Conservation (phyloP, 2,888 invertebrate species). For the Odontocerum albicorne region DNA sequence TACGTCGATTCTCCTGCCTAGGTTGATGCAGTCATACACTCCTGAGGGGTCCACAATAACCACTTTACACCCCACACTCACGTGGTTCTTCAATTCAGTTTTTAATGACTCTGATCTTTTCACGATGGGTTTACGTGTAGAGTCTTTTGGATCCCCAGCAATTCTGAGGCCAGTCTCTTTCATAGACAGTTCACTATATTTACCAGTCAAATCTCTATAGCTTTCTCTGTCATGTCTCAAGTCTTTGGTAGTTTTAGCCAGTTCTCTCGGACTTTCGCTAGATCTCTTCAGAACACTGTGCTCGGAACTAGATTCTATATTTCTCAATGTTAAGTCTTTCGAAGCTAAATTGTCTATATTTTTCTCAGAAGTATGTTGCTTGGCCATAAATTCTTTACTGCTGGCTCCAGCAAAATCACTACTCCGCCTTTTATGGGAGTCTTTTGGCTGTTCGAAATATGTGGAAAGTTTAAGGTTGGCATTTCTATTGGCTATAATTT, state of each 20-base stretch:
- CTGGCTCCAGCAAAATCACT: conserved; percentile 34
- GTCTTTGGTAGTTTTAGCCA: conserved; percentile 54
- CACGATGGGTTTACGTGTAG: conserved; percentile 38
- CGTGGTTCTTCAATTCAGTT: conserved; percentile 49
- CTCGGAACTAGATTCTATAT: conserved; percentile 35
- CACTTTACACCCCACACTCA: conserved; percentile 53
- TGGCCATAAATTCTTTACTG: conserved; percentile 28
- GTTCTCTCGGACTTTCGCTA: conserved; percentile 49
- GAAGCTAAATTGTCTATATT: conserved; percentile 34
- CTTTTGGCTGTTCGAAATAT: conserved; percentile 37
- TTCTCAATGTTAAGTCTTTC: conserved; percentile 33
- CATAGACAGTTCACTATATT: conserved; percentile 50
- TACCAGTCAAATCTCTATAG: conserved; percentile 52
- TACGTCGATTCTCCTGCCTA: conserved; percentile 90
- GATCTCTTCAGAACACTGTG: conserved; percentile 34
- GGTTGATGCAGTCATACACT: conserved; percentile 90
- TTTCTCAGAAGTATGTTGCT: conserved; percentile 34
- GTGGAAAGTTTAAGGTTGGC: conserved; percentile 44
- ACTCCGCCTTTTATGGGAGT: conserved; percentile 37
- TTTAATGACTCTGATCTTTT: conserved; percentile 51
- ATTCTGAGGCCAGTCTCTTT: conserved; percentile 45
- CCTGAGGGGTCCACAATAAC: conserved; percentile 54
- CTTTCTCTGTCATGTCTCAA: conserved; percentile 55
- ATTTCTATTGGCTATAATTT: conserved; percentile 55
- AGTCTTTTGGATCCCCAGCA: conserved; percentile 34